Evolutionary conservation across 2,888 invertebrate genomes (phyloP), one percentile per base, ranked within the genome.

Genomic region (Hedya salicella): DNA sequence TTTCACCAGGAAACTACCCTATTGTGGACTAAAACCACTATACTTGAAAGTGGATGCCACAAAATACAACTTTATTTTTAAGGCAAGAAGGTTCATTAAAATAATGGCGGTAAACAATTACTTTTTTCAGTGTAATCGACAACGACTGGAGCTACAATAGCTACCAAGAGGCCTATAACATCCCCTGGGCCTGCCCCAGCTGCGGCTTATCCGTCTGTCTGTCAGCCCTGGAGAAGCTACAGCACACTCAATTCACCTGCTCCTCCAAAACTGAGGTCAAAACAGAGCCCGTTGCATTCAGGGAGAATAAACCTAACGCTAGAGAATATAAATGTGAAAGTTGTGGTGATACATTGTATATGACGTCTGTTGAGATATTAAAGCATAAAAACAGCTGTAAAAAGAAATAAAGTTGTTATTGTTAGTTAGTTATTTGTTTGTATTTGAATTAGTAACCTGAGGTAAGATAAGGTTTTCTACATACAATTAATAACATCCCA

Each of bases 291-390:
- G 81, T 76, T 67, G 70, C 71, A 65, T 70, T 70, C 72, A 81
- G 75, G 73, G 81, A 87, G 75, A 86, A 78, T 70, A 85, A 83
- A 78, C 89, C 94, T 62, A 95, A 95, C 79, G 89, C 93, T 0
- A 93, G 93, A 81, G 88, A 93, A 48, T 97, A 94, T 87, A 93
- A 93, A 72, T 98, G 98, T 82, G 89, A 94, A 9, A 92, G 85
- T 73, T 98, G 98, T 86, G 88, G 93, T 2, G 89, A 94, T 73
- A 93, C 93, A 4, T 85, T 97, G 65, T 92, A 94, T 75, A 87
- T 98, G 71, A 96, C 96, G 11, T 95, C 96, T 3, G 95, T 96
- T 19, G 97, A 98, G 82, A 96, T 97, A 81, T 92, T 98, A 69
- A 96, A 94, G 76, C 98, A 98, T 89, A 97, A 95, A 81, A 96